These are phyloP conservation scores for Ailuropoda melanoleuca DNA, from an alignment of 2,113 vertebrate species.

Conservation along the genomic window DNA sequence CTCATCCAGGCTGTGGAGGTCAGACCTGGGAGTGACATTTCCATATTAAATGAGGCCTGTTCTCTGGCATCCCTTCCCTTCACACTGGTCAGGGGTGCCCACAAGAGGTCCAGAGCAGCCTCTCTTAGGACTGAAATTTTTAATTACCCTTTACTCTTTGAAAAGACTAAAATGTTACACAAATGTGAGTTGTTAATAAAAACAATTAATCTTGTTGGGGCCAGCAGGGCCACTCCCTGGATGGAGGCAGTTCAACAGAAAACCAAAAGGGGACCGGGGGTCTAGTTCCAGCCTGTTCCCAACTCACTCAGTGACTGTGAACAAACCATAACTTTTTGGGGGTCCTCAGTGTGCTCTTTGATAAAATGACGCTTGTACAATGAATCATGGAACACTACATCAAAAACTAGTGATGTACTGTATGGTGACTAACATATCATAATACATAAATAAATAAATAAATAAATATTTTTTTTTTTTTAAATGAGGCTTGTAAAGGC, in stretches of 20 bases:
- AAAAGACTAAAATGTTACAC: not conserved
- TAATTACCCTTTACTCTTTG: not conserved
- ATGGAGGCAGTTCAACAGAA: not conserved
- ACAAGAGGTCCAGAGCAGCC: not conserved
- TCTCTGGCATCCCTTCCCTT: not conserved
- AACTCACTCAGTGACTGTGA: not conserved
- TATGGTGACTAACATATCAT: too few relatives aligned
- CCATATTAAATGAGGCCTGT: not conserved
- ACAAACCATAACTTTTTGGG: not conserved
- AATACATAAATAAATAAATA: too few relatives aligned
- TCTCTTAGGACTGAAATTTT: not conserved
- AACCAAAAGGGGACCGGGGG: not conserved
- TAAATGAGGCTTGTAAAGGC: not conserved
- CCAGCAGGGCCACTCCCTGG: not conserved
- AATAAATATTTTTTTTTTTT: too few relatives aligned
- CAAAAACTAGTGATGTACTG: too few relatives aligned
- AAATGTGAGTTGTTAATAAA: not conserved
- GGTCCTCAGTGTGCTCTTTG: not conserved
- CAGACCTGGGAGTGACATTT: not conserved
- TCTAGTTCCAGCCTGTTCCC: not conserved
- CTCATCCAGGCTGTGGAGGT: accelerated
- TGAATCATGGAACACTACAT: too few relatives aligned
- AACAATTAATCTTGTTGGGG: not conserved
- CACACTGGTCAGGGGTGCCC: not conserved
- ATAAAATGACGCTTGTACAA: not conserved